Conservation (phyloP, 2,888 invertebrate species). For the Trissonchulus latispiculum region DNA sequence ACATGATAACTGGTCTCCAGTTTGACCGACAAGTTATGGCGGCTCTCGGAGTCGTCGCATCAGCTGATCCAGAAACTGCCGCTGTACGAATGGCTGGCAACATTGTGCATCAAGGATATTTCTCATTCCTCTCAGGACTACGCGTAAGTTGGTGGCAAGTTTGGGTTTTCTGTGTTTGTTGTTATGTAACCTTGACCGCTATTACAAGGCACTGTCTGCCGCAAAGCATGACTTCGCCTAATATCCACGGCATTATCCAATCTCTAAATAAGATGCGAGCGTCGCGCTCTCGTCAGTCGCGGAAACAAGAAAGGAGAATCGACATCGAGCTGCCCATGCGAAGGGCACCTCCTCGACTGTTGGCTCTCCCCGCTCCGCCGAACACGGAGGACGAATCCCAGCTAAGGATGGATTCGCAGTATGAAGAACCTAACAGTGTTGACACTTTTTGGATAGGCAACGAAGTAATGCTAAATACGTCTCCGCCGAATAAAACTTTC, state of each 20-base stretch:
- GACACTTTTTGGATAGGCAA: background rate
- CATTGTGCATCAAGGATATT: background rate
- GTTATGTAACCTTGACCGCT: background rate
- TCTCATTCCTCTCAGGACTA: background rate
- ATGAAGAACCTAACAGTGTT: background rate
- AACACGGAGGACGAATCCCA: background rate
- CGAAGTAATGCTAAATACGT: background rate
- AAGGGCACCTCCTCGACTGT: background rate
- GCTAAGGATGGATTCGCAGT: background rate
- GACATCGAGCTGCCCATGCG: background rate
- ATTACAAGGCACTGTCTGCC: background rate
- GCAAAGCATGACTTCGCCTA: background rate
- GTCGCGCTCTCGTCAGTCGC: background rate
- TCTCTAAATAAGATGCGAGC: too few species aligned
- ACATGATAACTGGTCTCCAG: background rate
- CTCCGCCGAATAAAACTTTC: too few species aligned
- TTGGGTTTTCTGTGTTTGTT: slow-evolving; percentile 5
- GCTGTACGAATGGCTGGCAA: background rate
- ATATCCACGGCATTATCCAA: background rate
- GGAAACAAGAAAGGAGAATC: background rate
- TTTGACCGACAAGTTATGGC: background rate
- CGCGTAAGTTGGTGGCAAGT: background rate
- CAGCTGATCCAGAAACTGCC: background rate
- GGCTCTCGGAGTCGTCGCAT: background rate
- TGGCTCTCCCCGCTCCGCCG: too few species aligned